A percentile compares a stretch with the other conserved stretches of the same genome.
These are phyloP conservation scores for Pyrochroa serraticornis DNA, from an alignment of 2,888 invertebrate genomes.

Conservation along the genomic window DNA sequence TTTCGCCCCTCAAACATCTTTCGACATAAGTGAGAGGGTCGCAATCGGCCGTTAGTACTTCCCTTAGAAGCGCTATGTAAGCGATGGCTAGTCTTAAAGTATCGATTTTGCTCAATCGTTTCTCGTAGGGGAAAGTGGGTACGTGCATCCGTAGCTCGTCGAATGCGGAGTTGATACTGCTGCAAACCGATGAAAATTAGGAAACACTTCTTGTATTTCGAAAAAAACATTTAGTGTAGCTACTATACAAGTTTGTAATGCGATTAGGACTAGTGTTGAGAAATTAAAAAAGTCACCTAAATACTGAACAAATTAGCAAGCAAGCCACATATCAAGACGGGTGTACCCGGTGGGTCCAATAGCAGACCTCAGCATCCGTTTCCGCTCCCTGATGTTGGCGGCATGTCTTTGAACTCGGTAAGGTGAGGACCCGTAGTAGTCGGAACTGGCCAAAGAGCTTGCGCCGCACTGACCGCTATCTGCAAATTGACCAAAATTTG, in stretches of 20 bases:
- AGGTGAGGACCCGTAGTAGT: slow-evolving; percentile 74
- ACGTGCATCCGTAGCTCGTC: slow-evolving; percentile 97
- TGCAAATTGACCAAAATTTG: slow-evolving; percentile 23
- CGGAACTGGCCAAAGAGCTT: slow-evolving; percentile 55
- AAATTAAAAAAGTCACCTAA: slow-evolving; percentile 35
- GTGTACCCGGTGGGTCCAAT: slow-evolving; percentile 76
- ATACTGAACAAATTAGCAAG: slow-evolving; percentile 32
- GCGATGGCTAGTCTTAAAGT: slow-evolving; percentile 96
- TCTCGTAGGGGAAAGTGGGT: slow-evolving; percentile 99
- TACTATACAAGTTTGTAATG: slow-evolving; percentile 5
- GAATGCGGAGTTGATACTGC: slow-evolving; percentile 99
- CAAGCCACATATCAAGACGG: slow-evolving; percentile 52
- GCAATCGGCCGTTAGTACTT: slow-evolving; percentile 85
- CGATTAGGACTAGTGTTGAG: slow-evolving; percentile 8
- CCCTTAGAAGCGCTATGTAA: slow-evolving; percentile 91
- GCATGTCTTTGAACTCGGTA: slow-evolving; percentile 91
- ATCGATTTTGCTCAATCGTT: slow-evolving; percentile 97
- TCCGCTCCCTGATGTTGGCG: slow-evolving; percentile 94
- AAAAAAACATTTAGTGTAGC: not conserved
- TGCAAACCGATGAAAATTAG: slow-evolving; percentile 56
- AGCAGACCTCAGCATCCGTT: slow-evolving; percentile 97
- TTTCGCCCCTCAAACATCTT: slow-evolving; percentile 87
- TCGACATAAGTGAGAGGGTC: slow-evolving; percentile 95
- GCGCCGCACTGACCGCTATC: slow-evolving; percentile 49
- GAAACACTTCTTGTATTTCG: slow-evolving; percentile 3